Conservation (phyloP, 2,888 invertebrate species). For the Dicranocentrus wangi region DNA sequence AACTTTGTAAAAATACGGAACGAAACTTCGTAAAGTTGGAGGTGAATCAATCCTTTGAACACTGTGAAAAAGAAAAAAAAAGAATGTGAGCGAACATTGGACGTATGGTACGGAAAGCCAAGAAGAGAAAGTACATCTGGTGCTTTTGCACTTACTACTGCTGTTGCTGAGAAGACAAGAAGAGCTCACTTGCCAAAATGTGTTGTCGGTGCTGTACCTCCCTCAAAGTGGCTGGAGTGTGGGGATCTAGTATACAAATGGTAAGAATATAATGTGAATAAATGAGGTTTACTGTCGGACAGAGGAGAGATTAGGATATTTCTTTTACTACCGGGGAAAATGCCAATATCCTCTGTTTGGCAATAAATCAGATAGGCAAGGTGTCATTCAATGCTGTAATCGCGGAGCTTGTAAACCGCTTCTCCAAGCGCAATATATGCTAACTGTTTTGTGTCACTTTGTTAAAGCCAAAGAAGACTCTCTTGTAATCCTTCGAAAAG, state of each 20-base stretch:
- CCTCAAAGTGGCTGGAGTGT: slow-evolving; percentile 56
- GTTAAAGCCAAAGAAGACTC: no score
- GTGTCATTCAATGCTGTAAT: background rate
- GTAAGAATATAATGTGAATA: slow-evolving; percentile 36
- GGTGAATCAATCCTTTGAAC: slow-evolving; percentile 27
- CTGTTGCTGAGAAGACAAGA: background rate
- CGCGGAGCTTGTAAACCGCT: background rate
- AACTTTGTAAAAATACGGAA: background rate
- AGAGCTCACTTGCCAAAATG: slow-evolving; percentile 47
- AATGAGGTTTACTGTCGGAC: background rate
- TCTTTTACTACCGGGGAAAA: background rate
- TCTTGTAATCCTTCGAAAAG: background rate
- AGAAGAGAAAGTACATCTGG: slow-evolving; percentile 19
- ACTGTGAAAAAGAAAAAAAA: slow-evolving; percentile 3
- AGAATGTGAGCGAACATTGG: no score
- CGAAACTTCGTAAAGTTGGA: background rate
- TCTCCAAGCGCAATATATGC: background rate
- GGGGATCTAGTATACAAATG: slow-evolving; percentile 64
- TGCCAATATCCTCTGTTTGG: background rate
- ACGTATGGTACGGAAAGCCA: slow-evolving; percentile 8
- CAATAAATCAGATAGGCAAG: background rate
- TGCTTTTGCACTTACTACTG: slow-evolving; percentile 1
- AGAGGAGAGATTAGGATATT: slow-evolving; percentile 2
- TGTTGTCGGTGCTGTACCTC: slow-evolving; percentile 63
- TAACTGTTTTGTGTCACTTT: background rate